Percentiles rank a stretch among this genome's conserved stretches.
These are phyloP conservation scores for Xenopus petersii DNA, from an alignment of 2,797 vertebrate genomes.

Conservation along the genomic window DNA sequence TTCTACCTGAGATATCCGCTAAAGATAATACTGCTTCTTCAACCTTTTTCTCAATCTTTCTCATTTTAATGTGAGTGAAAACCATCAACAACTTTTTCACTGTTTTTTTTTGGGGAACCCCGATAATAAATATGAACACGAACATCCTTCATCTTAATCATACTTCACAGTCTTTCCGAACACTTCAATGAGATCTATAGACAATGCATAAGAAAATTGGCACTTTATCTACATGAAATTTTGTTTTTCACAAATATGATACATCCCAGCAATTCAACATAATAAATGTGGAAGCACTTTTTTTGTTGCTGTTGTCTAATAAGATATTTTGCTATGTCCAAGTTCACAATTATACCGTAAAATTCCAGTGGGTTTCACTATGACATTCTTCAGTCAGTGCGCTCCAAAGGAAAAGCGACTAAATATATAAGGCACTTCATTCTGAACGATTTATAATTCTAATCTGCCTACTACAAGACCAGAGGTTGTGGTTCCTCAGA, in stretches of 20 bases:
- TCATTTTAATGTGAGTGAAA: neutral
- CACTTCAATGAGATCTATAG: neutral
- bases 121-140: neutral
- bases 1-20: no score
- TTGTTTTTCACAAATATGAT: conserved; percentile 51
- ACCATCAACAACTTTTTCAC: neutral
- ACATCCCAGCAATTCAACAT: conserved; percentile 50
- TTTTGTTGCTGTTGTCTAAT: conserved; percentile 42
- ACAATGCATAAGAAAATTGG: conserved; percentile 51
- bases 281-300: conserved; percentile 64
- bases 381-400: conserved; percentile 74
- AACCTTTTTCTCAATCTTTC: neutral
- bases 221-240: conserved; percentile 50
- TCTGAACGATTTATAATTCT: conserved; percentile 63
- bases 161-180: neutral
- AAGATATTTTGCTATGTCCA: conserved; percentile 56
- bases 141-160: neutral
- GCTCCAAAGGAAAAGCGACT: conserved; percentile 64
- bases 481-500: conserved; percentile 58
- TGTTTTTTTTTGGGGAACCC: neutral
- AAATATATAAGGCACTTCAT: conserved; percentile 79
- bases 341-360: conserved; percentile 38
- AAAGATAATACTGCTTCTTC: conserved; percentile 25
- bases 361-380: conserved; percentile 52
- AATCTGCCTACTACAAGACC: conserved; percentile 54